Base-by-base conservation (phyloP, 2,888 invertebrate species). In the Coenonympha glycerion region DNA sequence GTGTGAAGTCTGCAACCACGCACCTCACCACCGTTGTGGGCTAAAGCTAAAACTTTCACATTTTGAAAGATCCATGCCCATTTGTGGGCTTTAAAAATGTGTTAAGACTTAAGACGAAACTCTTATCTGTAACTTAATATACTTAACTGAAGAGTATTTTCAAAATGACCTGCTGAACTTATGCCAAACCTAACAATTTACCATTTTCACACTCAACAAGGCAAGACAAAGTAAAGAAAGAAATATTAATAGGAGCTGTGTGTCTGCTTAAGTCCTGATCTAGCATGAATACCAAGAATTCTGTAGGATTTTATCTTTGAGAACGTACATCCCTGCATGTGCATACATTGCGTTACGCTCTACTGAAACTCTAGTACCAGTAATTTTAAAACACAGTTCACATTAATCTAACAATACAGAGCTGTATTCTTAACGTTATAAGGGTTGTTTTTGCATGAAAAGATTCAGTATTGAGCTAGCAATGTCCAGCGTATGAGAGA, bases 401-500 rank as follows among this genome's bases (percentile, higher is more conserved):
- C 55, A 50, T 52, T 41, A 53, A 53, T 41, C 54, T 50, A 24
- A 51, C 52, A 41, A 58, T 54, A 39, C 42, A 40, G 52, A 49
- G 37, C 53, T 57, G 60, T 60, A 56, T 34, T 0, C 0, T 0
- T 0, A 26, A 18, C 1, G 0, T 9, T 47, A 61, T 73, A 62
- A 64, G 65, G 60, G 41, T 49, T 40, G 60, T 62, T 64, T 66
- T 44, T 46, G 49, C 50, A 42, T 61, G 54, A 42, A 47, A 47
- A 34, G n/a, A 53, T 57, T 47, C 58, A 66, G 60, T 71, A 78
- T 79, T 78, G 71, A 80, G 77, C 77, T 76, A 73, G 74, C 77
- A 67, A 71, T 77, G 86, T 81, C 82, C 86, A 85, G 80, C 54
- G 65, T 62, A 75, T 60, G 64, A 70, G 74, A 80, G 69, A 81